phyloP scores from a whole-genome alignment of 2,113 vertebrate species.

The Sylvicapra grimmia region DNA sequence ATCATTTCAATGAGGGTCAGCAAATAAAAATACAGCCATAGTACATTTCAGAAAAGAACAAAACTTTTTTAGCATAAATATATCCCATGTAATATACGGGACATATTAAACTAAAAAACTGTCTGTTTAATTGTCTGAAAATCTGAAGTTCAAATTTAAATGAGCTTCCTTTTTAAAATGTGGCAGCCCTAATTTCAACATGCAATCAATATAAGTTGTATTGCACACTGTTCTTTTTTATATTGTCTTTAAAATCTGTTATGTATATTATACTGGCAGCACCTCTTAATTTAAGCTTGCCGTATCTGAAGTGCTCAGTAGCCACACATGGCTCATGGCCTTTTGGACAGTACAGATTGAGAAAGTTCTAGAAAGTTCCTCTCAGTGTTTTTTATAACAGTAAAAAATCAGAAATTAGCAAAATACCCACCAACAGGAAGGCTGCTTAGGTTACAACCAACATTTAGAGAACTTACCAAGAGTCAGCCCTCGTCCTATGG shows the following conservation, averaged over 20 bases:
- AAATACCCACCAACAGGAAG: neutral
- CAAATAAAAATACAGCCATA: neutral
- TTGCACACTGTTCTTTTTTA: neutral
- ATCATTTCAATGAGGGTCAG: neutral
- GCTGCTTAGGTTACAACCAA: neutral
- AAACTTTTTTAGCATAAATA: neutral
- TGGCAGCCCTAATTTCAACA: neutral
- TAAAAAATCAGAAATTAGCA: neutral
- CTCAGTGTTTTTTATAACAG: neutral
- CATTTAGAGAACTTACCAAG: neutral
- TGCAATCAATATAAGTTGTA: neutral
- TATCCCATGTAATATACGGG: neutral
- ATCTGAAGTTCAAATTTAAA: neutral
- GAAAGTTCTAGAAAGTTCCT: neutral
- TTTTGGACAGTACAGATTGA: neutral
- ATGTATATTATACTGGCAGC: neutral
- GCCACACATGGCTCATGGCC: neutral
- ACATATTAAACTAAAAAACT: neutral
- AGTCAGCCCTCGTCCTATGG: neutral
- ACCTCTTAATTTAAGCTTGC: neutral
- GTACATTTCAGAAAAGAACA: neutral
- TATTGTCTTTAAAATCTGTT: neutral
- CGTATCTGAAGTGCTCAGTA: neutral
- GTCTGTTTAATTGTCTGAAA: neutral
- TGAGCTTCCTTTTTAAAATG: neutral